Conservation (phyloP, 2,113 vertebrate genomes). For the Thalassoma bifasciatum region DNA sequence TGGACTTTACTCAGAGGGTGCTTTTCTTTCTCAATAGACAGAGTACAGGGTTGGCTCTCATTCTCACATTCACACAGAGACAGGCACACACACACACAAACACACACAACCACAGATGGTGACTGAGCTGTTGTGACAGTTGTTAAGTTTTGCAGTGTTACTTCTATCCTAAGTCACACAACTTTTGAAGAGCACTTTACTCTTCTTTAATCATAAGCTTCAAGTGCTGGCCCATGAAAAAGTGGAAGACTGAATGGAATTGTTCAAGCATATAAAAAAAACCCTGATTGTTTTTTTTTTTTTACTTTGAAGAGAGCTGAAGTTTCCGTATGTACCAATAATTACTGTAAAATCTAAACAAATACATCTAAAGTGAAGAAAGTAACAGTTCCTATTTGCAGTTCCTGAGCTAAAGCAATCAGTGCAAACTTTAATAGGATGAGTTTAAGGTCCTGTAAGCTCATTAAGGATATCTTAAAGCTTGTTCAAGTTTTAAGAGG, state of each 20-base stretch:
- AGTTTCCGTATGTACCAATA: background rate
- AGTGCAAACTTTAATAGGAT: background rate
- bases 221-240: background rate
- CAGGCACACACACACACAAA: background rate
- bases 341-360: background rate
- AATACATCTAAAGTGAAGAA: background rate
- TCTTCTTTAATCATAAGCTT: background rate
- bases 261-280: background rate
- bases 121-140: background rate
- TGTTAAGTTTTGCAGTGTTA: background rate
- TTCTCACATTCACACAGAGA: background rate
- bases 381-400: background rate
- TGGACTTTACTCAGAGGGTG: background rate
- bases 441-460: background rate
- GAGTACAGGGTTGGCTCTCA: background rate
- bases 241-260: background rate
- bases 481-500: slow-evolving; percentile 1
- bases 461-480: slow-evolving; percentile 1
- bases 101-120: background rate
- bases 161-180: background rate
- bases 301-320: background rate
- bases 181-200: background rate
- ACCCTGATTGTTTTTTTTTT: background rate
- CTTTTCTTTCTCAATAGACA: background rate
- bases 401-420: slow-evolving; percentile 6